Evolutionary conservation across 2,797 vertebrate genomes (phyloP).

Genomic region (Calcarius lapponicus): DNA sequence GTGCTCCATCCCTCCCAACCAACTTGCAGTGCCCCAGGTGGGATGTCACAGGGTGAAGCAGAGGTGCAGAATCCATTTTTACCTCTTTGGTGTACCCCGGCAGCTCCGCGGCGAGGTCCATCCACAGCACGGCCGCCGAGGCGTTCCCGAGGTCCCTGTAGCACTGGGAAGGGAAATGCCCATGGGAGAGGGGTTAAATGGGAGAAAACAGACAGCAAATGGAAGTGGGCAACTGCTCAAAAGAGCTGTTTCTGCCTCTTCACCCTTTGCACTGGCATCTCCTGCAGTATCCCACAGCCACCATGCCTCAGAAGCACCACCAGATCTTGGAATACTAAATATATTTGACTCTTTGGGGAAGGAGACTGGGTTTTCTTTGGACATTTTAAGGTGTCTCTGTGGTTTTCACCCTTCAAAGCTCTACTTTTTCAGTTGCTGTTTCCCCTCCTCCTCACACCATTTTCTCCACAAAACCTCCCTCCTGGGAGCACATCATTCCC

Average conservation of each 20-base stretch:
- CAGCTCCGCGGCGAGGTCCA: conserved; percentile 80
- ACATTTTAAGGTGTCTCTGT: not conserved
- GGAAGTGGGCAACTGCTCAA: not conserved
- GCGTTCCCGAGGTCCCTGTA: conserved; percentile 88
- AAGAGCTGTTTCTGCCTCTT: not conserved
- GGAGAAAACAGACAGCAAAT: not conserved
- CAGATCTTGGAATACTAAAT: not conserved
- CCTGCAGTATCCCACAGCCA: not conserved
- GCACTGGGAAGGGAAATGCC: conserved; percentile 77
- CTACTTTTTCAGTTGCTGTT: not conserved
- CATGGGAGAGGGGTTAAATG: not conserved
- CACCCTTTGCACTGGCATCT: not conserved
- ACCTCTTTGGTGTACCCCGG: conserved; percentile 75
- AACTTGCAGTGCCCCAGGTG: not conserved
- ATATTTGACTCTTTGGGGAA: not conserved
- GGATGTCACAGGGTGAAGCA: not conserved
- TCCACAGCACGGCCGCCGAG: conserved; percentile 83
- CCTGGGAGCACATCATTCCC: accelerated
- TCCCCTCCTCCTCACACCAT: not conserved
- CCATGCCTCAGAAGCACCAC: not conserved
- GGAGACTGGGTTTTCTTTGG: not conserved
- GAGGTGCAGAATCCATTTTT: not conserved
- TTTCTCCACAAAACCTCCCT: not conserved
- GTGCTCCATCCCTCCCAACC: not conserved
- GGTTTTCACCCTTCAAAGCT: not conserved